Conservation (phyloP, 2,888 invertebrate genomes). For the Lochmaea crataegi region DNA sequence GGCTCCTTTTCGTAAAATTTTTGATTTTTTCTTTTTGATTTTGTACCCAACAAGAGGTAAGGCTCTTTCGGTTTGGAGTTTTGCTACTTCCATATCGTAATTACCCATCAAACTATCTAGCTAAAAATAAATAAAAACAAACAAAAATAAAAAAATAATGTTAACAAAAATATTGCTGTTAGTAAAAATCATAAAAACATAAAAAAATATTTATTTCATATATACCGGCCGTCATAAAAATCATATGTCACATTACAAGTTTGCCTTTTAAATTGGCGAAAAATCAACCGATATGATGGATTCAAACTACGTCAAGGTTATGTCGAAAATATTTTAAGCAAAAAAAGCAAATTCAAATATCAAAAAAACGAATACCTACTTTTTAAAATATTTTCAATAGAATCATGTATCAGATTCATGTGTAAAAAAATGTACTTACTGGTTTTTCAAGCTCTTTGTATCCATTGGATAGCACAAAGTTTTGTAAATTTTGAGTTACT, state of each 20-base stretch:
- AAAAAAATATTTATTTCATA: background rate
- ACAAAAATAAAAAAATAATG: slow-evolving; percentile 52
- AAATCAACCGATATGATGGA: too few relatives aligned
- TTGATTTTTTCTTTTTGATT: slow-evolving; percentile 75
- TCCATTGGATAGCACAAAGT: background rate
- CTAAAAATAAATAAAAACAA: slow-evolving; percentile 59
- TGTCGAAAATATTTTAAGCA: too few relatives aligned
- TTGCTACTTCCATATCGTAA: slow-evolving; percentile 67
- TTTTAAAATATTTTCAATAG: too few relatives aligned
- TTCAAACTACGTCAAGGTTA: too few relatives aligned
- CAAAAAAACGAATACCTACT: too few relatives aligned
- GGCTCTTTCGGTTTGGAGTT: slow-evolving; percentile 67
- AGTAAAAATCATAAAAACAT: background rate
- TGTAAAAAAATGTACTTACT: background rate
- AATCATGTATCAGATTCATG: too few relatives aligned
- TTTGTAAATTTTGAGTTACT: background rate
- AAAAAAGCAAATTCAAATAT: too few relatives aligned
- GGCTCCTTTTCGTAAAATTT: slow-evolving; percentile 77
- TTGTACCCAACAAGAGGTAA: slow-evolving; percentile 68
- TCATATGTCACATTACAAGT: too few relatives aligned
- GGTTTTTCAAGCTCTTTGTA: background rate
- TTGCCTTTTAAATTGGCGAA: too few relatives aligned
- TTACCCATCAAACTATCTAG: slow-evolving; percentile 69
- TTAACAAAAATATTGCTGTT: slow-evolving; percentile 32
- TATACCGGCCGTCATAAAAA: too few relatives aligned